Conservation (phyloP, 2,113 vertebrate species). For the Asarcornis scutulata region DNA sequence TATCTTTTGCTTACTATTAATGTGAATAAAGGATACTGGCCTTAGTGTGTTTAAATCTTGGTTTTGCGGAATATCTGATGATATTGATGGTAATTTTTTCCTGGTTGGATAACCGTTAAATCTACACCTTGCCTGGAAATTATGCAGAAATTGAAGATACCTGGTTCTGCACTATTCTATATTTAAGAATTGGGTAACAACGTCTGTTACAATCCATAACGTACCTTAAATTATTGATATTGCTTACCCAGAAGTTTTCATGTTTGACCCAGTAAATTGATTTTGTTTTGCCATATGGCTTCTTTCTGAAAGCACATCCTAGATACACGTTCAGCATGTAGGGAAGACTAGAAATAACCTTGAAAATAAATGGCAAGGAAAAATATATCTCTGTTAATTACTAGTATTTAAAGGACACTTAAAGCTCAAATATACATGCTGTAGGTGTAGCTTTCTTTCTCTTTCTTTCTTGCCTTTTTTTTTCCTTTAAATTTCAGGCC, state of each 20-base stretch:
- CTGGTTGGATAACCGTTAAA: background rate
- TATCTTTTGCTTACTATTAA: background rate
- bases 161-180: background rate
- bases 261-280: background rate
- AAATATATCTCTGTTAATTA: background rate
- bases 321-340: background rate
- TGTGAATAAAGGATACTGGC: background rate
- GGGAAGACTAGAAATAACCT: background rate
- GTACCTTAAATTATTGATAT: background rate
- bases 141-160: background rate
- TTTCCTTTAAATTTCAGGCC: background rate
- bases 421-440: background rate
- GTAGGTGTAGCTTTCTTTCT: background rate
- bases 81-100: background rate
- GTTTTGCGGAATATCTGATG: background rate
- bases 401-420: background rate
- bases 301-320: background rate
- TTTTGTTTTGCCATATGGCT: background rate
- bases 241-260: accelerated
- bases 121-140: background rate
- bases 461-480: background rate
- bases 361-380: background rate
- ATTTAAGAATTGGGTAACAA: background rate
- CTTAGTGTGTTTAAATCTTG: background rate
- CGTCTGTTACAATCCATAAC: background rate